Evolutionary conservation across 2,888 invertebrate species (phyloP).

Genomic region (Morinoia aosen): DNA sequence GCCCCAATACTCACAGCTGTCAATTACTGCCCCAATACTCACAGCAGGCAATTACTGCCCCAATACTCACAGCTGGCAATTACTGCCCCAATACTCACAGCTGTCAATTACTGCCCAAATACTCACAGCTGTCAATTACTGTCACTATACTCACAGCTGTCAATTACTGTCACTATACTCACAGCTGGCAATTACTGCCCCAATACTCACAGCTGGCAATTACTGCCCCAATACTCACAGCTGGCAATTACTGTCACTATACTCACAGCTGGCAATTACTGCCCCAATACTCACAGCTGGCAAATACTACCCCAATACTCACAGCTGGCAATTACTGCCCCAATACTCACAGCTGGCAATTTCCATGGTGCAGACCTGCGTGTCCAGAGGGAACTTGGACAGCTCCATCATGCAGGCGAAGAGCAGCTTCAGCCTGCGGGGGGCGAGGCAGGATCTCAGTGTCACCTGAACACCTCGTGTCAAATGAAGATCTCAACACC

Average conservation of each 20-base stretch:
- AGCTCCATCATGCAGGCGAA: slow-evolving; percentile 77
- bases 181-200: not conserved
- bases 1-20: too few relatives aligned
- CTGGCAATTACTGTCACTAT: too few relatives aligned
- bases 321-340: not conserved
- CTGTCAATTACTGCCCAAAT: not conserved
- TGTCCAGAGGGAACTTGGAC: slow-evolving; percentile 75
- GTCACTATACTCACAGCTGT: not conserved
- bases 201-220: too few relatives aligned
- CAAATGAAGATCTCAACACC: too few relatives aligned
- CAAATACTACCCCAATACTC: not conserved
- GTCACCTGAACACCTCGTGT: too few relatives aligned
- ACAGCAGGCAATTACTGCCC: not conserved
- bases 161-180: not conserved
- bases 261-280: too few relatives aligned
- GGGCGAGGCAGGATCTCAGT: not conserved
- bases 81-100: too few relatives aligned
- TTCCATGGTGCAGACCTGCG: slow-evolving; percentile 72
- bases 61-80: too few relatives aligned
- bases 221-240: too few relatives aligned
- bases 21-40: not conserved
- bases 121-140: not conserved
- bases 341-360: slow-evolving; percentile 35
- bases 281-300: not conserved
- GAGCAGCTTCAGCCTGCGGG: slow-evolving; percentile 74